Evolutionary conservation across 2,888 invertebrate species (phyloP).

Genomic region (Drosophila vallismaia): DNA sequence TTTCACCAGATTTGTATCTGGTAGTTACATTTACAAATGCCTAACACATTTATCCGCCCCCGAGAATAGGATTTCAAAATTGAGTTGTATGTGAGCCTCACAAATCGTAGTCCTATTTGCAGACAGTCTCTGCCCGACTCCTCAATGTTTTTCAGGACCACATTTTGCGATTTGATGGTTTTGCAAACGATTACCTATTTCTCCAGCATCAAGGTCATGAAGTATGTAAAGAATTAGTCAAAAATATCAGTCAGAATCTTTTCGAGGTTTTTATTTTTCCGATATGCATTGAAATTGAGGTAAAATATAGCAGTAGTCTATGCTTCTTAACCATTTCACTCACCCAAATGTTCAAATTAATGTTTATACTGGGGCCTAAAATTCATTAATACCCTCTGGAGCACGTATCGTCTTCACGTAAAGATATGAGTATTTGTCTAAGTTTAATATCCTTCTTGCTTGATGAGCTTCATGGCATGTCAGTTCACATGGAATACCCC

Average conservation of each 20-base stretch:
- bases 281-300: too few relatives aligned
- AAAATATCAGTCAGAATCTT: neutral
- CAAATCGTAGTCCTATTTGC: constrained; percentile 20
- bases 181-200: neutral
- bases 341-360: too few relatives aligned
- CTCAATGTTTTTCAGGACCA: neutral
- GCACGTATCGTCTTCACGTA: too few relatives aligned
- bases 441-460: neutral
- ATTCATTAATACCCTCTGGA: too few relatives aligned
- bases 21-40: constrained; percentile 77
- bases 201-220: neutral
- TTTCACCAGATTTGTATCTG: constrained; percentile 68
- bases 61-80: constrained; percentile 41
- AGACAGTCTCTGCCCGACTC: neutral
- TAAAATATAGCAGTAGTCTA: too few relatives aligned
- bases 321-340: too few relatives aligned
- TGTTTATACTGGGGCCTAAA: too few relatives aligned
- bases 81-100: constrained; percentile 47
- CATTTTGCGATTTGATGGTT: constrained; percentile 67
- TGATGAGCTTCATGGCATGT: neutral
- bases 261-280: neutral
- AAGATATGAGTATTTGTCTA: too few relatives aligned
- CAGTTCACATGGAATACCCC: neutral
- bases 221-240: neutral
- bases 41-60: constrained; percentile 47